Evolutionary conservation across 2,113 vertebrate species (phyloP), one percentile per base, ranked within the genome.

Genomic region (Aptenodytes forsteri): DNA sequence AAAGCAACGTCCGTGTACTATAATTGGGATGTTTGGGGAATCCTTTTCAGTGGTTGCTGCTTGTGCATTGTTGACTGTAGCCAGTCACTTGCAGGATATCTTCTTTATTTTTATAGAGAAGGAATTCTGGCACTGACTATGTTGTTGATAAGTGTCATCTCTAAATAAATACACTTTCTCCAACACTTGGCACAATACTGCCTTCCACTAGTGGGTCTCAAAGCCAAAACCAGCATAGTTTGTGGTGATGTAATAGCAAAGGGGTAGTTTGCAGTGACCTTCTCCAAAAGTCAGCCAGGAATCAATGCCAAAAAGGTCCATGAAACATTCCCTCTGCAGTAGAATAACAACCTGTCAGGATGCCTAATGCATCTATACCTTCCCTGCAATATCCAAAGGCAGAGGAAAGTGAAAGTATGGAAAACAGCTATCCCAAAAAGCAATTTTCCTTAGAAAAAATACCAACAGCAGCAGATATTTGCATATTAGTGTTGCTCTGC

Each of bases 221-320:
- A 73, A 81, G 89, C 87, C 89, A 82, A 97, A 87, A 22, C 13
- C 50, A 82, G 46, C 70, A 23, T 10, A 56, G 46, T 72, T 46
- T 62, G 42, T 66, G 66, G 47, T 80, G 75, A 85, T 69, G 66
- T 44, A 72, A 95, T 61, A 69, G 54, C 49, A 80, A 78, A 65
- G 36, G 56, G 47, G 55, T 32, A 76, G 61, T 89, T 95, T 89
- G 77, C 65, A 91, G 62, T 65, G 92, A 95, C 87, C 87, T 93
- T 90, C 83, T 82, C 70, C 70, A 52, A 80, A 89, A 62, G 29
- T 58, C 76, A 82, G 78, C 81, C 32, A 52, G 84, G 49, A 96
- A 70, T 40, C 54, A 23, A 25, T 80, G 91, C 40, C 91, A 85
- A 55, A 91, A 82, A 87, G 7, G 52, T 58, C 89, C 62, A 49